Evolutionary conservation across 2,113 vertebrate species (phyloP), one percentile per base, ranked within the genome.

Genomic region (Otis tarda): DNA sequence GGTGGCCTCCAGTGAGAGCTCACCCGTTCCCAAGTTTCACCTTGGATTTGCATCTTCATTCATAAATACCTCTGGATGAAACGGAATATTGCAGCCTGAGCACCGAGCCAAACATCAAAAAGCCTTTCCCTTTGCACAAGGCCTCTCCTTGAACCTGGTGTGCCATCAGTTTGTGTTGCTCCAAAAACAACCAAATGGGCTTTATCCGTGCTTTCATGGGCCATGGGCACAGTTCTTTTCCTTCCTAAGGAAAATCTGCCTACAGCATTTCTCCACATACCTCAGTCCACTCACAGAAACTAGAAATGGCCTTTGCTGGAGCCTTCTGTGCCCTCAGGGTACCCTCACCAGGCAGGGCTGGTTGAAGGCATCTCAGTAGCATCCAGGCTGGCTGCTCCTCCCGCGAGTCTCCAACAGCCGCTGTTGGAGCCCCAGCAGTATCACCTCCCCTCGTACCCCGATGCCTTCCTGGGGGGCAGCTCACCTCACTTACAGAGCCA

Each of bases 381-480:
- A 50, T 45, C 76, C 78, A 47, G 4, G 24, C 25, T 22, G n/a
- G 52, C 47, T 67, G 64, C 47, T 94, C 24, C 47, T 94, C 24
- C 65, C 37, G 55, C 0, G 1, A 28, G 7, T 23, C 68, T 69
- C 1, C 1, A 55, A 56, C 4, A 8, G 53, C 47, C 2, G 7
- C 74, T 57, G 13, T 2, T 28, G 69, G n/a, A 64, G 20, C 39
- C 33, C 52, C 45, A 23, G 45, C 35, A 60, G 45, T 21, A 25
- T 33, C 45, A 33, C 20, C 30, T 33, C 18, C 14, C 43, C 60
- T 14, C 0, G 0, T 3, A 37, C 20, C 31, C 70, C 17, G 0
- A 3, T 13, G n/a, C 35, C 63, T 30, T 43, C 39, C 77, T 23
- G 24, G 28, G 59, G 74, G 28, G 21, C 53, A 73, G 63, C 71